A percentile compares a stretch with the other conserved stretches of the same genome.
Evolutionary conservation across 2,888 invertebrate species (phyloP).

Genomic region (Dendrolimus houi): DNA sequence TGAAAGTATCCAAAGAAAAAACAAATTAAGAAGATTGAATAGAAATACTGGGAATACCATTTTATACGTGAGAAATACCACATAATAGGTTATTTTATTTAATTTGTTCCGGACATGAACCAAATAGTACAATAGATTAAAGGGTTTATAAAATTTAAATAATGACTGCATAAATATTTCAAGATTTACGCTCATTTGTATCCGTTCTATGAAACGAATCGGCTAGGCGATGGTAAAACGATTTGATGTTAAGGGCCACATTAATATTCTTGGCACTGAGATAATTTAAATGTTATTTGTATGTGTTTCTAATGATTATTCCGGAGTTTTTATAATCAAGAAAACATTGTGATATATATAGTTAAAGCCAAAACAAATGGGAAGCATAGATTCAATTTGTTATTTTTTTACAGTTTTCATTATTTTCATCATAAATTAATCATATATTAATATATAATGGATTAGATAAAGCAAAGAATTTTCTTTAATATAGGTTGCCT

Average conservation of each 20-base stretch:
- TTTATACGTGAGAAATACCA: neutral
- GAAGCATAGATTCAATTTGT: no score
- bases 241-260: neutral
- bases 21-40: neutral
- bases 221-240: neutral
- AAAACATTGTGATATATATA: no score
- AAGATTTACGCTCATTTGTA: neutral
- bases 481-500: no score
- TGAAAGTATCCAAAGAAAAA: neutral
- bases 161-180: neutral
- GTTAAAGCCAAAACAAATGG: no score
- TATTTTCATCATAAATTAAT: no score
- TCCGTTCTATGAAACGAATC: neutral
- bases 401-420: no score
- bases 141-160: neutral
- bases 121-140: neutral
- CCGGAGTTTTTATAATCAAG: no score
- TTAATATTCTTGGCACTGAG: no score
- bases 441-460: no score
- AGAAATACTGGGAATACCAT: neutral
- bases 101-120: neutral
- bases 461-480: no score
- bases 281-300: no score
- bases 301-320: no score
- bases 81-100: neutral